Evolutionary conservation across 2,888 invertebrate genomes (phyloP), one percentile per base, ranked within the genome.

Genomic region (Miltochrista miniata): DNA sequence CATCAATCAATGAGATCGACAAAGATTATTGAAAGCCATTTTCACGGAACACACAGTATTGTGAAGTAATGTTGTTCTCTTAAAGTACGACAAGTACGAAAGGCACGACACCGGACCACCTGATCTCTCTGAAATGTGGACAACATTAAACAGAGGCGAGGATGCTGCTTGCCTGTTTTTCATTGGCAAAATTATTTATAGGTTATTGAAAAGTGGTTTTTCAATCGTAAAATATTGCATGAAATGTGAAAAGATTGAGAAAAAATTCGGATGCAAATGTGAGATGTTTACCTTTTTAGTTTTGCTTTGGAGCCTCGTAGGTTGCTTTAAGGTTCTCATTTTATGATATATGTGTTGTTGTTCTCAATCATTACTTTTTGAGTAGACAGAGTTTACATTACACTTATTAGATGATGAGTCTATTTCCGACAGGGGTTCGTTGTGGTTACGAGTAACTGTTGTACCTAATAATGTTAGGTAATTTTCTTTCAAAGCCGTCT

Each of bases 31-130:
- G 39, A 11, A 9, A 35, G 33, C n/a, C 18, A 12, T 24, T 14
- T 36, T 40, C 31, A 49, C 49, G 43, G 51, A 54, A 55, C 43
- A 62, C 53, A 60, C 59, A 58, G 59, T 61, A 63, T 59, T 46
- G 24, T 43, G 44, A 68, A 76, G 55, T 77, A 71, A 70, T 65
- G 69, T 67, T 46, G 58, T 51, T 45, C 53, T 59, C 60, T 62
- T 67, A 72, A 73, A 69, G 62, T 69, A 60, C 31, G 2, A 10
- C 11, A 7, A 5, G 31, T 31, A 2, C 2, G 31, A 9, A 31
- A 7, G 31, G 31, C 11, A 31, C 31, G 11, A 31, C 31, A 31
- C 8, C 8, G 31, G 31, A 7, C 31, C 31, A 31, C 31, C 31
- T 31, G 31, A 31, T 3, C 31, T 31, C 31, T 8, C 31, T 31